Evolutionary conservation across 2,888 invertebrate species (phyloP).

Genomic region (Pantelozetes paolii): DNA sequence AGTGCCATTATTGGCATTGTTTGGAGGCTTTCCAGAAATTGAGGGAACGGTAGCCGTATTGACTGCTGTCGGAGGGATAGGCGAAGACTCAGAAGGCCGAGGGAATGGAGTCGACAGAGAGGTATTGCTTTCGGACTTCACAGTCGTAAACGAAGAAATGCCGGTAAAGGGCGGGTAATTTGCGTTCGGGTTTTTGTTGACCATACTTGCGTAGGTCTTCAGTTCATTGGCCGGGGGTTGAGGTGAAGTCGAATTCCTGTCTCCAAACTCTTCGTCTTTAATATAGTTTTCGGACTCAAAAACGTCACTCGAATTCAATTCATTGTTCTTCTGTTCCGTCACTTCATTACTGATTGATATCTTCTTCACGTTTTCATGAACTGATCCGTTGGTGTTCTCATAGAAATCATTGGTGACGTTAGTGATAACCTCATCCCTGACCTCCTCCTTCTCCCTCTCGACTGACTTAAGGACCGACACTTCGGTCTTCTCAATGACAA

Average conservation of each 20-base stretch:
- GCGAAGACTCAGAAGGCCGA: constrained; percentile 1
- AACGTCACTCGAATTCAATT: constrained; percentile 5
- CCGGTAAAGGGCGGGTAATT: constrained; percentile 25
- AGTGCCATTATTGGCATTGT: not conserved
- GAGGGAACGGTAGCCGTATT: not conserved
- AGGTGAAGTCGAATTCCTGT: not conserved
- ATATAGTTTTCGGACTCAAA: constrained; percentile 3
- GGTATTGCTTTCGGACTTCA: constrained; percentile 21
- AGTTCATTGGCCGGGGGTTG: constrained; percentile 62
- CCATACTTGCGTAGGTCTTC: constrained; percentile 80
- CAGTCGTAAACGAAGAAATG: not conserved
- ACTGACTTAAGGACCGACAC: not conserved
- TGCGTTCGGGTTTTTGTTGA: constrained; percentile 56
- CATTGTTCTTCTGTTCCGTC: constrained; percentile 2
- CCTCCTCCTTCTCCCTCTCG: constrained; percentile 12
- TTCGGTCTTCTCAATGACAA: constrained; percentile 33
- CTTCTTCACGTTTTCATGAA: constrained; percentile 9
- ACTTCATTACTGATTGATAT: constrained; percentile 11
- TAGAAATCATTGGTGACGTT: constrained; percentile 12
- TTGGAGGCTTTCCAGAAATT: constrained; percentile 10
- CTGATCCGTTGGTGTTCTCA: constrained; percentile 28
- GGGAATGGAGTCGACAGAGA: not conserved
- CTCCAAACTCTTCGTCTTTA: constrained; percentile 56
- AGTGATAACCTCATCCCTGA: constrained; percentile 2
- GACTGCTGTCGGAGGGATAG: constrained; percentile 25